Conservation (phyloP, 2,113 vertebrate genomes). For the Illadopsis cleaveri region DNA sequence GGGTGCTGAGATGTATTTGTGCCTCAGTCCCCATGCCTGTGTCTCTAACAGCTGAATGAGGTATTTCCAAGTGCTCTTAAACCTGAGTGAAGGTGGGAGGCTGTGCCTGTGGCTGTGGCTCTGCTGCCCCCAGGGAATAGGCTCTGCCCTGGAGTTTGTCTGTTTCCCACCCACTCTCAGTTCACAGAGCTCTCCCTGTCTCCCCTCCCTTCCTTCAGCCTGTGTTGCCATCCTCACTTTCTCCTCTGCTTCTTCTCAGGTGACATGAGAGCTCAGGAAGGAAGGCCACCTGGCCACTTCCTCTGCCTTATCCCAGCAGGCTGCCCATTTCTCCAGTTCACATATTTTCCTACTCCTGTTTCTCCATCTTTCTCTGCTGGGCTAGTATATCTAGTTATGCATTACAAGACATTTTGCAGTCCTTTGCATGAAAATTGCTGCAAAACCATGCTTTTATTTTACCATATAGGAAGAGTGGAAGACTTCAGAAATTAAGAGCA, state of each 20-base stretch:
- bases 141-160: neutral
- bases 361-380: neutral
- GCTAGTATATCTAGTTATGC: neutral
- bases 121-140: neutral
- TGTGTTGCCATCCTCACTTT: fast-evolving
- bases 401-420: neutral
- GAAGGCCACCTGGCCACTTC: neutral
- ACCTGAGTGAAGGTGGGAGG: neutral
- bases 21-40: neutral
- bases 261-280: neutral
- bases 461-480: neutral
- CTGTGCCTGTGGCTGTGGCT: neutral
- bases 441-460: neutral
- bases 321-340: neutral
- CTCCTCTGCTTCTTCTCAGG: neutral
- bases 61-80: neutral
- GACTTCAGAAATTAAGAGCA: neutral
- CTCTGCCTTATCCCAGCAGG: neutral
- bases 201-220: neutral
- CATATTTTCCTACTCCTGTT: neutral
- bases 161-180: neutral
- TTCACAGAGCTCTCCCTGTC: neutral
- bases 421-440: neutral
- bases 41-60: neutral
- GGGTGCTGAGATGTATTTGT: neutral